Conservation (phyloP, 1,140 invertebrate genomes). For the Aphelinus atriplicis region DNA sequence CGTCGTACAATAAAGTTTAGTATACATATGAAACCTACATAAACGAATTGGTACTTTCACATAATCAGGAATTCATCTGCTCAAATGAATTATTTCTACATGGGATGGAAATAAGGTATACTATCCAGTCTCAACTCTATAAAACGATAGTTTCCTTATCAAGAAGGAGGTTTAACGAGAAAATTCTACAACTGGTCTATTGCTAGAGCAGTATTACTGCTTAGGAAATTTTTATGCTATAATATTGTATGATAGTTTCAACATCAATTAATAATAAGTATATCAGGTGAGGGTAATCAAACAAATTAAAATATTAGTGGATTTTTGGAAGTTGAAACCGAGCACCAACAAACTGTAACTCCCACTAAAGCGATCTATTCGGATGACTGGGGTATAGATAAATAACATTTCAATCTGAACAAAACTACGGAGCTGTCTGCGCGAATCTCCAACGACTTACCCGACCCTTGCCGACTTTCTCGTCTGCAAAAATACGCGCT, state of each 20-base stretch:
- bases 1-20: too few species aligned
- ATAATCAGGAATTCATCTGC: too few species aligned
- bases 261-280: constrained; percentile 22
- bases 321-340: constrained; percentile 6
- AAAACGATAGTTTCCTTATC: too few species aligned
- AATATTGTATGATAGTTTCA: constrained; percentile 21
- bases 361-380: constrained; percentile 39
- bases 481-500: constrained; percentile 41
- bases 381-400: not conserved
- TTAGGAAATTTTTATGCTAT: constrained; percentile 13
- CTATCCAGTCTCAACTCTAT: too few species aligned
- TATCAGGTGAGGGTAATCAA: not conserved
- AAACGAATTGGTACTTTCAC: too few species aligned
- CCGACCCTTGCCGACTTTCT: constrained; percentile 37
- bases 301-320: constrained; percentile 21
- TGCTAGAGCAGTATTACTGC: constrained; percentile 19
- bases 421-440: constrained; percentile 38
- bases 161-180: too few species aligned
- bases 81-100: too few species aligned
- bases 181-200: not conserved
- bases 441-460: constrained; percentile 41
- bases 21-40: too few species aligned
- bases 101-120: too few species aligned
- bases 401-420: constrained; percentile 29
- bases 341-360: constrained; percentile 36